Conservation (phyloP, 2,888 invertebrate genomes). For the Scotopteryx bipunctaria region DNA sequence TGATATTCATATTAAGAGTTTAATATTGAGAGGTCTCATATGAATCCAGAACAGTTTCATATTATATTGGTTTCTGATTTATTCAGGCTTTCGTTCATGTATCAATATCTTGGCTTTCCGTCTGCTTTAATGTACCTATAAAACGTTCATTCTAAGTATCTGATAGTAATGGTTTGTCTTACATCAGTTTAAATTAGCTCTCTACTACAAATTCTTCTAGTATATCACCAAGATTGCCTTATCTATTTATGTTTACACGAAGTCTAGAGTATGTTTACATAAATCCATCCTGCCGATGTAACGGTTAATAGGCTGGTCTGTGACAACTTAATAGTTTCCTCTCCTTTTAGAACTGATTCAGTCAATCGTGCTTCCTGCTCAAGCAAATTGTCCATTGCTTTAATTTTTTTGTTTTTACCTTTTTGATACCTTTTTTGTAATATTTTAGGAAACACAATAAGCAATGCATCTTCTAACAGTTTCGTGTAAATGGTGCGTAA, state of each 20-base stretch:
- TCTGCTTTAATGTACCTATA: too few species aligned
- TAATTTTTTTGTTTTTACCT: constrained; percentile 19
- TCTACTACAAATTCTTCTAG: constrained; percentile 1
- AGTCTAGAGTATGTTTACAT: constrained; percentile 46
- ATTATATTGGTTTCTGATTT: too few species aligned
- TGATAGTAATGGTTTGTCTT: not conserved
- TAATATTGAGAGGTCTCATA: too few species aligned
- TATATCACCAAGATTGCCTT: constrained; percentile 36
- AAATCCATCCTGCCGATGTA: constrained; percentile 69
- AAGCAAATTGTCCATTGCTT: constrained; percentile 41
- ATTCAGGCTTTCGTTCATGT: too few species aligned
- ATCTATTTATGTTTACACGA: constrained; percentile 54
- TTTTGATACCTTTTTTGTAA: not conserved
- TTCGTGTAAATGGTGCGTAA: too few species aligned
- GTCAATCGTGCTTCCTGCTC: constrained; percentile 50
- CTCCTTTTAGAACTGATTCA: constrained; percentile 57
- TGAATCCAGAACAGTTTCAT: too few species aligned
- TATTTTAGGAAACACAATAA: not conserved
- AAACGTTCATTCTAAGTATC: too few species aligned
- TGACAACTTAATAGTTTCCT: constrained; percentile 80
- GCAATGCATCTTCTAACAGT: not conserved
- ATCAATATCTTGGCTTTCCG: too few species aligned
- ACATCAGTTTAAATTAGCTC: not conserved
- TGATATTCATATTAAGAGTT: not conserved
- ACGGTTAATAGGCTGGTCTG: constrained; percentile 62